Evolutionary conservation across 2,113 vertebrate genomes (phyloP).

Genomic region (Probosciger aterrimus): DNA sequence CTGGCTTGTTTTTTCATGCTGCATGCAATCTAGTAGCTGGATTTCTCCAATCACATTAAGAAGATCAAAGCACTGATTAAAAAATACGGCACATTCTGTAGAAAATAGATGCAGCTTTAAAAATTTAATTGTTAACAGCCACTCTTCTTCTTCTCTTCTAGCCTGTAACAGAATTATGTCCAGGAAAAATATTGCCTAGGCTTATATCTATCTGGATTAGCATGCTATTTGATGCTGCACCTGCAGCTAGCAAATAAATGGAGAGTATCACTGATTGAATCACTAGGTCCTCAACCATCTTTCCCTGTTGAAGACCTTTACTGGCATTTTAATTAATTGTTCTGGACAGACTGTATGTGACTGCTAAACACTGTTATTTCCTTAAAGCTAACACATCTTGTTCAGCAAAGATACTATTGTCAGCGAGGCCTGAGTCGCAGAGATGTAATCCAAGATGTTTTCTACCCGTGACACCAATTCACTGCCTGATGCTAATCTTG

Average conservation of each 20-base stretch:
- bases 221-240: background rate
- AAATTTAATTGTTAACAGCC: background rate
- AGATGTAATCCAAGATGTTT: background rate
- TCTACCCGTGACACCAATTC: background rate
- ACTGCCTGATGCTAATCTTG: background rate
- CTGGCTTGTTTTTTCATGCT: background rate
- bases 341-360: background rate
- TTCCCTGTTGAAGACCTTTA: background rate
- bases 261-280: background rate
- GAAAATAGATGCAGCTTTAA: background rate
- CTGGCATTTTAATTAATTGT: background rate
- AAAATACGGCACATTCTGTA: background rate
- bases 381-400: background rate
- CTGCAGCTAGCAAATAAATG: background rate
- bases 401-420: background rate
- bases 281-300: background rate
- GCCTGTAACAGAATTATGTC: background rate
- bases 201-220: background rate
- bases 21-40: background rate
- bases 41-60: background rate
- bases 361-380: background rate
- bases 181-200: background rate
- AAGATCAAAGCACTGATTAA: background rate
- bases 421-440: background rate
- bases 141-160: background rate